These are phyloP conservation scores for Drosophila bocki DNA, from an alignment of 1,140 invertebrate species.

Conservation along the genomic window DNA sequence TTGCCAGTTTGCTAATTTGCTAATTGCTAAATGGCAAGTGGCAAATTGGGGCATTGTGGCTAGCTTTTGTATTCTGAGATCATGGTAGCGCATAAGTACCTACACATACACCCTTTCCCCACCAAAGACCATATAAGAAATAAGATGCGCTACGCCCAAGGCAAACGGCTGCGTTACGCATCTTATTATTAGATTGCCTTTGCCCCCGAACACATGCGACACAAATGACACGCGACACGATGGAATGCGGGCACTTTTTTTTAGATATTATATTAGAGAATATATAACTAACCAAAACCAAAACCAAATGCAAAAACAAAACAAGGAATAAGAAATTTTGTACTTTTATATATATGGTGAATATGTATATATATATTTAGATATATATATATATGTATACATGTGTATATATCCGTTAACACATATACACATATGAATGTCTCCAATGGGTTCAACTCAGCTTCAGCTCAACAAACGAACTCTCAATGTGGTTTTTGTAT, in stretches of 20 bases:
- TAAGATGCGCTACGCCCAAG: background rate
- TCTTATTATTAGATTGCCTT: conserved; percentile 6
- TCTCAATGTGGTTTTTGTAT: conserved; percentile 53
- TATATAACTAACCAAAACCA: conserved; percentile 18
- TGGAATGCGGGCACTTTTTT: conserved; percentile 44
- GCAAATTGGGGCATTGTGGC: conserved; percentile 2
- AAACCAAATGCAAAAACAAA: conserved; percentile 5
- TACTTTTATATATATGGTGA: conserved; percentile 73
- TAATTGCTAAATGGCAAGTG: background rate
- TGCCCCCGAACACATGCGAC: conserved; percentile 16
- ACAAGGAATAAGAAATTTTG: conserved; percentile 50
- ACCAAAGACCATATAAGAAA: background rate
- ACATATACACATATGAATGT: conserved; percentile 34
- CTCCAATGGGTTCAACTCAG: conserved; percentile 32
- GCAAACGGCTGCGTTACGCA: background rate
- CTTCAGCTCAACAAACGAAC: conserved; percentile 35
- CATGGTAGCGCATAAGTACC: conserved; percentile 69
- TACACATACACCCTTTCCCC: conserved; percentile 37
- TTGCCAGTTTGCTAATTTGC: background rate
- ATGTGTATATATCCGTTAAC: conserved; percentile 30
- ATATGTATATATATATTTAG: conserved; percentile 31
- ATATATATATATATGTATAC: conserved; percentile 20
- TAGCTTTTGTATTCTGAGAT: conserved; percentile 50
- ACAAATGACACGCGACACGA: conserved; percentile 10
- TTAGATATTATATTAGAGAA: conserved; percentile 54